Evolutionary conservation across 2,113 vertebrate genomes (phyloP).

Genomic region (Cryptotis parvus): DNA sequence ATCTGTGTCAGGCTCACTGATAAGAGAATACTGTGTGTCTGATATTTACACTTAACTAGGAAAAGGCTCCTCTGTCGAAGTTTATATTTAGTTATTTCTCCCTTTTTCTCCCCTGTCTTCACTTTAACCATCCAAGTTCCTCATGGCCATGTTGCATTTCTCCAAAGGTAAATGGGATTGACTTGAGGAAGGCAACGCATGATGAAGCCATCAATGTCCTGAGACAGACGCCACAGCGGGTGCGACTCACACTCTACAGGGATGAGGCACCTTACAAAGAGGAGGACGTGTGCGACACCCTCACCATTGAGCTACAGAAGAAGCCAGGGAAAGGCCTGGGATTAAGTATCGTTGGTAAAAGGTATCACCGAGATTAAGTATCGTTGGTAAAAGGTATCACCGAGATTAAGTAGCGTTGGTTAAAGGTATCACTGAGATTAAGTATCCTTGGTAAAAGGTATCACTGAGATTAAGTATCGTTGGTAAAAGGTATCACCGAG

Average conservation of each 20-base stretch:
- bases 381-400: too few species aligned
- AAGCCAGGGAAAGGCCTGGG: conserved; percentile 95
- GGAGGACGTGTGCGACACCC: conserved; percentile 95
- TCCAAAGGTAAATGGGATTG: conserved; percentile 94
- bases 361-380: too few species aligned
- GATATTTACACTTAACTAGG: background rate
- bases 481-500: too few species aligned
- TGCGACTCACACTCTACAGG: conserved; percentile 93
- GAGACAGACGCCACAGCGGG: conserved; percentile 95
- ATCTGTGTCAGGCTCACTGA: too few species aligned
- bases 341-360: conserved; percentile 97
- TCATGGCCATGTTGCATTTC: background rate
- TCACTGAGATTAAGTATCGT: too few species aligned
- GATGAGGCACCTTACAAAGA: conserved; percentile 98
- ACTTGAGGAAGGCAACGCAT: conserved; percentile 95
- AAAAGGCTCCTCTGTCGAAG: background rate
- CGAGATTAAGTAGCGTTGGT: too few species aligned
- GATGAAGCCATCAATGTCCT: conserved; percentile 98
- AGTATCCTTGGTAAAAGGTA: too few species aligned
- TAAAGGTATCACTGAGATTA: too few species aligned
- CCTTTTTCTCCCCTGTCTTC: background rate
- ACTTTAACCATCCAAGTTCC: background rate
- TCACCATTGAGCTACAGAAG: conserved; percentile 94
- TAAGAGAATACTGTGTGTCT: background rate
- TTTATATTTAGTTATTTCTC: background rate